phyloP scores from a whole-genome alignment of 2,797 vertebrate species.

The Epinephelus coioides region DNA sequence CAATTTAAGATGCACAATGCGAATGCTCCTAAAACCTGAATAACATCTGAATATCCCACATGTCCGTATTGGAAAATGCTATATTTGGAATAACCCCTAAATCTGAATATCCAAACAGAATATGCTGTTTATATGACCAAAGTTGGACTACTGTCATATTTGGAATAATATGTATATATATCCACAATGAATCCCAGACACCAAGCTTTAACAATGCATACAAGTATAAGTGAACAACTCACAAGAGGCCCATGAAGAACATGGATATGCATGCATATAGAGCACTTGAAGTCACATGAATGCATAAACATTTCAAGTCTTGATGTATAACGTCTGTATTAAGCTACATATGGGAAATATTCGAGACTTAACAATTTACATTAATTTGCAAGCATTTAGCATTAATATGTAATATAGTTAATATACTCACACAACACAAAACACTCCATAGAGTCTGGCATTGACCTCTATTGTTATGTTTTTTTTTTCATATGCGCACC shows the following conservation, averaged over 20 bases:
- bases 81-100: too few species aligned
- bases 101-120: too few species aligned
- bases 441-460: neutral
- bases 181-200: conserved; percentile 18
- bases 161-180: too few species aligned
- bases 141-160: too few species aligned
- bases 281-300: neutral
- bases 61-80: too few species aligned
- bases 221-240: neutral
- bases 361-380: neutral
- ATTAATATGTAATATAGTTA: neutral
- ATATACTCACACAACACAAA: neutral
- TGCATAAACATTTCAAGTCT: neutral
- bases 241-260: neutral
- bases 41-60: too few species aligned
- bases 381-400: neutral
- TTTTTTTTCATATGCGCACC: neutral
- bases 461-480: conserved; percentile 7
- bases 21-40: too few species aligned
- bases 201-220: conserved; percentile 3
- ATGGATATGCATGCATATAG: neutral
- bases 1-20: too few species aligned
- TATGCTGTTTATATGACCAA: too few species aligned
- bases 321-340: neutral
- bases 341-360: neutral